Base-by-base conservation (phyloP, 2,888 invertebrate species). In the Orthonychiurus folsomi region DNA sequence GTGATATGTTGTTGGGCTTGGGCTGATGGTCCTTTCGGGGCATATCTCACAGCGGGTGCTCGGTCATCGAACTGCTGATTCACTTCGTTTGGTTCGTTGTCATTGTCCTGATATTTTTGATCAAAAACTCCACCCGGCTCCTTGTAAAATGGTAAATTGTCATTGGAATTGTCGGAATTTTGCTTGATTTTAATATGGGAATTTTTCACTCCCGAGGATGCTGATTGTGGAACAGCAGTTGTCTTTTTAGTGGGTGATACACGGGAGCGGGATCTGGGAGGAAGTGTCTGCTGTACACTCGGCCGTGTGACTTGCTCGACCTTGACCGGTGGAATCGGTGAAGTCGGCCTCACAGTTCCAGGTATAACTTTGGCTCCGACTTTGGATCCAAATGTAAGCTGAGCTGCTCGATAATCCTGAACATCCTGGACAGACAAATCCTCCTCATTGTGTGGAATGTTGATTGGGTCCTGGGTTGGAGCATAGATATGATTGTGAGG, bases 41-140 rank as follows among this genome's bases (percentile, higher is more conserved):
- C 68, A 24, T 72, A 72, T 24, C 69, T 72, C 3, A 72, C 66
- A 5, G 50, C 59, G 1, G 70, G 63, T 3, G 59, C 18, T 50
- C 52, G 5, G n/a, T 56, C 59, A 50, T 56, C 53, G n/a, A 62
- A 62, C 3, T 37, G 50, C 15, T 48, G 59, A 59, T 59, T 23
- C 2, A 59, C 59, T 59, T 59, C 63, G 50, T 66, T 69, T 24
- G 56, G 60, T 24, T 60, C 58, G 61, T 59, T 26, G 21, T 54
- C 28, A 15, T 54, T 20, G 37, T 54, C 50, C n/a, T 48, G 23
- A 24, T 47, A 56, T 26, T 63, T 63, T 3, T 66, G 63, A 56
- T 68, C 70, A 56, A 73, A 73, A 56, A 71, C 61, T 18, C 72
- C 72, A 0, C 72, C 72, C 2, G 69, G 66, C 56, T 73, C 72